phyloP scores from a whole-genome alignment of 2,888 invertebrate genomes.

The Drosophila atripex region DNA sequence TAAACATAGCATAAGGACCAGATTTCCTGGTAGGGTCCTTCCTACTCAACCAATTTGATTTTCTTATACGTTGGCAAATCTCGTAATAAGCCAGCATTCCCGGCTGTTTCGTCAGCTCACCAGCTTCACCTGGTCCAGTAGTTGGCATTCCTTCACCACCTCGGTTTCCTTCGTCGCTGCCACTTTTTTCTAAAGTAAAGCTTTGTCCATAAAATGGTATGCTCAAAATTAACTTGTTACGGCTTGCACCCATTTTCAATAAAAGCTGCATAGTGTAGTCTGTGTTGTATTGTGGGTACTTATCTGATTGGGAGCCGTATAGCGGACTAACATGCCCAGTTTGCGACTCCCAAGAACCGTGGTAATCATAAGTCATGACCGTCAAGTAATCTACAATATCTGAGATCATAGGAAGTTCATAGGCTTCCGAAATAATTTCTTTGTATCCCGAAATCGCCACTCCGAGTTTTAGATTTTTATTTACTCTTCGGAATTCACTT shows the following conservation, averaged over 20 bases:
- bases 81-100: constrained; percentile 95
- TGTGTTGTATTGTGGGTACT: constrained; percentile 90
- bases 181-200: constrained; percentile 86
- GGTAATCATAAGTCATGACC: constrained; percentile 95
- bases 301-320: constrained; percentile 87
- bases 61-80: constrained; percentile 89
- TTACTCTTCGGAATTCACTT: constrained; percentile 75
- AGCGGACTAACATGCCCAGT: constrained; percentile 94
- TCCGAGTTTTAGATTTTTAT: constrained; percentile 88
- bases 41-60: constrained; percentile 88
- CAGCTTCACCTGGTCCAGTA: constrained; percentile 90
- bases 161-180: constrained; percentile 80
- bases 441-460: constrained; percentile 95
- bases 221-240: constrained; percentile 91
- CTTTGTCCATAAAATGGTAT: constrained; percentile 95
- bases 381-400: constrained; percentile 91
- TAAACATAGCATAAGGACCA: constrained; percentile 90
- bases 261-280: constrained; percentile 92
- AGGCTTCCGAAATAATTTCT: constrained; percentile 94
- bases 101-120: constrained; percentile 92
- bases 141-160: constrained; percentile 87
- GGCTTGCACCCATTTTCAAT: constrained; percentile 89
- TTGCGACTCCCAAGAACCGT: constrained; percentile 93
- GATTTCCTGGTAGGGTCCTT: constrained; percentile 86
- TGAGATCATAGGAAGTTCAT: constrained; percentile 90